These are phyloP conservation scores for Blastomussa wellsi DNA, from an alignment of 92 coral and sea anemone species.

Conservation along the genomic window DNA sequence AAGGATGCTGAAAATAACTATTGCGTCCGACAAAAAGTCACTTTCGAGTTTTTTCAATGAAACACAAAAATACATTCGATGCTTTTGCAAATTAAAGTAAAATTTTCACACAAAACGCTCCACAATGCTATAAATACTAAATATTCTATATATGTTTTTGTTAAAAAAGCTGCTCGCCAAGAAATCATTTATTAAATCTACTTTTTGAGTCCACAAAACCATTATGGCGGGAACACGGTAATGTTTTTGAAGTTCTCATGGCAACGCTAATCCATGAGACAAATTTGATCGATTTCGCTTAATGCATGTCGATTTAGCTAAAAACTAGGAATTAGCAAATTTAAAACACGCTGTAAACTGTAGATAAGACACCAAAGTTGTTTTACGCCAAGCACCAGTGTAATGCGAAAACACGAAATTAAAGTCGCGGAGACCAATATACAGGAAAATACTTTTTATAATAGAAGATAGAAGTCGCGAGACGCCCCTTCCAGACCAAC, in stretches of 20 bases:
- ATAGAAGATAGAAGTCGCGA: no score
- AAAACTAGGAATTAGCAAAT: neutral
- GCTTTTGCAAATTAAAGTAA: neutral
- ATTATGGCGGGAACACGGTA: neutral
- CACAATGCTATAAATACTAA: no score
- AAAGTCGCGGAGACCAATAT: no score
- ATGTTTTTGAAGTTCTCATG: neutral
- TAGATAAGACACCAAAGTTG: neutral
- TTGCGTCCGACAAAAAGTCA: neutral
- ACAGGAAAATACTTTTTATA: no score
- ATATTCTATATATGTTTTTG: neutral
- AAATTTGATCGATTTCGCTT: slow-evolving; percentile 16
- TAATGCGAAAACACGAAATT: neutral
- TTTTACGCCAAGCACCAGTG: neutral
- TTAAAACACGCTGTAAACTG: neutral
- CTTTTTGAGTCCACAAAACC: neutral
- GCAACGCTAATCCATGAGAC: slow-evolving; percentile 8
- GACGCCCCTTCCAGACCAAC: no score
- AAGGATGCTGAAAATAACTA: neutral
- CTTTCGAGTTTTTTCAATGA: neutral
- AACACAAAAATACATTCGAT: slow-evolving; percentile 1
- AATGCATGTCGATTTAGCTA: neutral
- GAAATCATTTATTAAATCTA: neutral
- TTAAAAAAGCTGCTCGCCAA: neutral
- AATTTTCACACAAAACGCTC: neutral